Base-by-base conservation (phyloP, 2,888 invertebrate genomes). In the Spodoptera picta region DNA sequence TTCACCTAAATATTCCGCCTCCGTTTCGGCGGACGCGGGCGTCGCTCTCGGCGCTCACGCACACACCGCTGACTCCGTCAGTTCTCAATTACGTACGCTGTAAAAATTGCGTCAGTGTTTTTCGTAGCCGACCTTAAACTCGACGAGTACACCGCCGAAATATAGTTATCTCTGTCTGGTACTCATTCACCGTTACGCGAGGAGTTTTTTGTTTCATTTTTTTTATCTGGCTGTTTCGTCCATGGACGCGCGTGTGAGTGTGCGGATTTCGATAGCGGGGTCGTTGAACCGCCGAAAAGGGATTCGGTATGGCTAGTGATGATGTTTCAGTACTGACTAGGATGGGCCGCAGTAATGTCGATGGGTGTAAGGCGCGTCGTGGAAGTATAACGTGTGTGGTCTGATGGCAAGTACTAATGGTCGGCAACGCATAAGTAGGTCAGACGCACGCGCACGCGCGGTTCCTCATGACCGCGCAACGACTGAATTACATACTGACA, bases 1-100 rank as follows among this genome's bases (percentile, higher is more conserved):
- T 94, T 94, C 94, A 94, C 94, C 94, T 94, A 94, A 94, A 94
- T 94, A 94, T 94, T 93, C 94, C 93, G 94, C 89, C 93, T 93
- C 92, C 87, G 93, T 92, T 94, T 94, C 92, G 93, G 92, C 92
- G 88, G 92, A 93, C 93, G 93, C 94, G 94, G 94, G 92, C 93
- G 93, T 93, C 93, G 94, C 92, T 93, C 94, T 93, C 93, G 88
- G 90, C 92, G 87, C 91, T 87, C 94, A 93, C 94, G 90, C 94
- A 94, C 94, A 93, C 94, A 92, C 90, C 90, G 89, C 84, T 79
- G 86, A 71, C 86, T 81, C 79, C 84, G 90, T 91, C 90, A 83
- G 88, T 89, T 83, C 90, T 92, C 92, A 92, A 93, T 93, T 94
- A 93, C 93, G 92, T 91, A 91, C 93, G 90, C 89, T 92, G 91